Conservation (phyloP, 2,797 vertebrate species). For the Enteromius thamalakanensis region DNA sequence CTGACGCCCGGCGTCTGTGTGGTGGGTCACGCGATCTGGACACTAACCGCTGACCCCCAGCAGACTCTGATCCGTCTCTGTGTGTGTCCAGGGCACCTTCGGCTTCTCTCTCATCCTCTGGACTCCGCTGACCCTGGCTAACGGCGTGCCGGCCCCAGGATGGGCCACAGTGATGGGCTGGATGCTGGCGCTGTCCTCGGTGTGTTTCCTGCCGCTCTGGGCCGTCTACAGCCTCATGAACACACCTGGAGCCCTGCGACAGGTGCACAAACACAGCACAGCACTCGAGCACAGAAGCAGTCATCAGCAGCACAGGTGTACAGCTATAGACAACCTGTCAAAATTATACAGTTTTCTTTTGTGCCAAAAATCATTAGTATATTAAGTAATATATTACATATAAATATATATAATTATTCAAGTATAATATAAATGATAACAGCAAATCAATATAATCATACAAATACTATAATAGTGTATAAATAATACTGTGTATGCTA, state of each 20-base stretch:
- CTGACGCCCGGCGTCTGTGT: constrained; percentile 75
- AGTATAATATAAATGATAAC: no score
- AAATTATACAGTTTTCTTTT: no score
- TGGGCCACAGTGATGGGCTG: constrained; percentile 74
- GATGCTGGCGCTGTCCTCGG: constrained; percentile 72
- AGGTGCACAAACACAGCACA: constrained; percentile 65
- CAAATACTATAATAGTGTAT: no score
- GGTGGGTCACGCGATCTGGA: constrained; percentile 65
- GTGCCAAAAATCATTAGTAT: no score
- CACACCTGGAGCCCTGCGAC: constrained; percentile 66
- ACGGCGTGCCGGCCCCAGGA: constrained; percentile 66
- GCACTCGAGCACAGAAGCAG: no score
- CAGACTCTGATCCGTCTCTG: neutral
- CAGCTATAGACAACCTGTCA: no score
- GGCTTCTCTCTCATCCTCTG: constrained; percentile 74
- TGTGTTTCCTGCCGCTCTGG: constrained; percentile 77
- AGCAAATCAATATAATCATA: no score
- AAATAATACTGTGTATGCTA: no score
- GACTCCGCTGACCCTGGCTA: constrained; percentile 72
- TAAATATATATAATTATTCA: no score
- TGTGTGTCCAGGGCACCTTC: constrained; percentile 69
- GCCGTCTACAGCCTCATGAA: constrained; percentile 69
- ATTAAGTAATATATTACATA: no score
- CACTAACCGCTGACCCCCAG: neutral
- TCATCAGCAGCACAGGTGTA: no score